These are phyloP conservation scores for Pangasius sanitwongsei DNA, from an alignment of 2,797 vertebrate species.

Conservation along the genomic window DNA sequence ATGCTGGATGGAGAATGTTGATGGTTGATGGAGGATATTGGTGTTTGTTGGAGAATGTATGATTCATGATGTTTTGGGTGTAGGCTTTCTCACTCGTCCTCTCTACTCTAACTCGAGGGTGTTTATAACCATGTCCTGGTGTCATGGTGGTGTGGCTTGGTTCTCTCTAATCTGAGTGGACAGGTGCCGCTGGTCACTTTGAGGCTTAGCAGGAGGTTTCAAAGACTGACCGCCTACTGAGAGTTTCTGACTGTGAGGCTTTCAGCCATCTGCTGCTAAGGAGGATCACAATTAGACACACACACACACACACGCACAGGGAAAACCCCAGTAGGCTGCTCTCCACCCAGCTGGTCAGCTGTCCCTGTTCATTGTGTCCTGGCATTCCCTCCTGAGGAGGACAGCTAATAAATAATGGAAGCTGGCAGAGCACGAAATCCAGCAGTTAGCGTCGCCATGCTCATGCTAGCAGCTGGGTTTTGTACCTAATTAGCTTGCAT, in stretches of 20 bases:
- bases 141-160: constrained; percentile 4
- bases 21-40: not conserved
- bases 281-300: constrained; percentile 37
- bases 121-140: not conserved
- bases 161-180: constrained; percentile 39
- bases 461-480: not conserved
- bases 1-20: not conserved
- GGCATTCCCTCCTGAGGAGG: constrained; percentile 1
- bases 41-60: not conserved
- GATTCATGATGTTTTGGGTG: not conserved
- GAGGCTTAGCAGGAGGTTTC: constrained; percentile 27
- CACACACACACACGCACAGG: not conserved
- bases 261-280: constrained; percentile 42
- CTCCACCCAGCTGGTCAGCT: constrained; percentile 40
- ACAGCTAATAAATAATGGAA: constrained; percentile 10
- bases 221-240: constrained; percentile 27
- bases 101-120: not conserved
- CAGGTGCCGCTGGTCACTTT: constrained; percentile 35
- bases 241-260: constrained; percentile 32
- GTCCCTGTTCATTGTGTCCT: constrained; percentile 34
- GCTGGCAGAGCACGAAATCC: not conserved
- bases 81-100: not conserved
- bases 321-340: not conserved
- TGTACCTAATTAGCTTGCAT: not conserved
- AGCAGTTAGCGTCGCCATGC: not conserved